Evolutionary conservation across 2,113 vertebrate species (phyloP), one percentile per base, ranked within the genome.

Genomic region (Nannospalax galili): DNA sequence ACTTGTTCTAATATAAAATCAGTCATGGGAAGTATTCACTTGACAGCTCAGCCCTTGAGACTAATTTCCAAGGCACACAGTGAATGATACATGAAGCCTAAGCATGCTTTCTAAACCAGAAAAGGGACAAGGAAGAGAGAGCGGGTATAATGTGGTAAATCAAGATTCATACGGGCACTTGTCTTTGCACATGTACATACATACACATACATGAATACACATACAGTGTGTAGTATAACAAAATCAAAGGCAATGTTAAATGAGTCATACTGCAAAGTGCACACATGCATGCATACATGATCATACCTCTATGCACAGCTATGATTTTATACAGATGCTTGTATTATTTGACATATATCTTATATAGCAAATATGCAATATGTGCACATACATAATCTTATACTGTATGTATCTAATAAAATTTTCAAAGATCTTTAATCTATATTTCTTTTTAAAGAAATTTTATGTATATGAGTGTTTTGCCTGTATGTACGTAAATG

Each of bases 1-100:
- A 93, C 26, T 86, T 70, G 90, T 95, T 79, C 89, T 20, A n/a
- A 96, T 93, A 94, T 30, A 95, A 95, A 98, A 97, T 89, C 88
- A 97, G 84, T 74, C 48, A 67, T 19, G 37, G 91, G 84, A 74
- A 93, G 11, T 95, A 69, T 74, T 95, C 72, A 62, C 74, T 75
- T 93, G 58, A 97, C n/a, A 93, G 78, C 11, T 91, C 2, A 78
- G 52, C 96, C 79, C 88, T 72, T 94, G 94, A 98, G 96, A 97
- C 93, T 95, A 97, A 20, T 77, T 85, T 78, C 95, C 58, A 95
- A 95, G 60, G 87, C 84, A 40, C 72, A 91, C 88, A 84, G 72
- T 4, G 82, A 96, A 96, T 42, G 95, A 85, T 62, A 97, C 92
- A 95, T 32, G 84, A 74, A 97, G 45, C 74, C 32, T 92, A 85